Conservation (phyloP, 2,797 vertebrate species). For the Microctenopoma lineatum region DNA sequence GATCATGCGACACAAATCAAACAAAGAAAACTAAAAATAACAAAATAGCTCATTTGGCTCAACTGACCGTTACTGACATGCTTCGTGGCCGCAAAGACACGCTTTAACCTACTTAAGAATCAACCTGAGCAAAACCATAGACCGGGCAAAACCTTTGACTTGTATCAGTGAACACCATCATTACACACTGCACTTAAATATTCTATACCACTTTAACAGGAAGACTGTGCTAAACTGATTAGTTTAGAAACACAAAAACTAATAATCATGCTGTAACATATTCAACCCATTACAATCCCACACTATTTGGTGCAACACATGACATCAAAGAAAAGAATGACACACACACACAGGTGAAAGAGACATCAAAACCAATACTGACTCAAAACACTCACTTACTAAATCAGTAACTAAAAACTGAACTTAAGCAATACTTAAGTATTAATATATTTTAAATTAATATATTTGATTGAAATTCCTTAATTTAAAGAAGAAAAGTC, state of each 20-base stretch:
- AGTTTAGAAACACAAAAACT: background rate
- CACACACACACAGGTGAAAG: too few relatives aligned
- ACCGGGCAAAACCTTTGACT: background rate
- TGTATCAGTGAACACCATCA: background rate
- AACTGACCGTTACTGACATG: background rate
- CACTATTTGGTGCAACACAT: background rate
- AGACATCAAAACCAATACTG: background rate
- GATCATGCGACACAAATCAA: background rate
- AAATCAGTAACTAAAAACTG: background rate
- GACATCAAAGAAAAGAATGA: background rate
- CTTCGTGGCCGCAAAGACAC: background rate
- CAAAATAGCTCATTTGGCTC: background rate
- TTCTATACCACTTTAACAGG: background rate
- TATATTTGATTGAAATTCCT: too few relatives aligned
- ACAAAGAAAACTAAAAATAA: too few relatives aligned
- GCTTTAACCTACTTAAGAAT: background rate
- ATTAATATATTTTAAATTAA: too few relatives aligned
- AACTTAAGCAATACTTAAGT: background rate
- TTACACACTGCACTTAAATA: background rate
- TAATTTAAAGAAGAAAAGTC: too few relatives aligned
- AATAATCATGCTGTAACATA: background rate
- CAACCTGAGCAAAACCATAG: background rate
- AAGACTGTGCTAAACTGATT: background rate
- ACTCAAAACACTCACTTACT: background rate
- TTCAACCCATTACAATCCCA: background rate